A percentile compares a stretch with the other conserved stretches of the same genome.
Evolutionary conservation across 2,888 invertebrate species (phyloP).

Genomic region (Salpingus planirostris): DNA sequence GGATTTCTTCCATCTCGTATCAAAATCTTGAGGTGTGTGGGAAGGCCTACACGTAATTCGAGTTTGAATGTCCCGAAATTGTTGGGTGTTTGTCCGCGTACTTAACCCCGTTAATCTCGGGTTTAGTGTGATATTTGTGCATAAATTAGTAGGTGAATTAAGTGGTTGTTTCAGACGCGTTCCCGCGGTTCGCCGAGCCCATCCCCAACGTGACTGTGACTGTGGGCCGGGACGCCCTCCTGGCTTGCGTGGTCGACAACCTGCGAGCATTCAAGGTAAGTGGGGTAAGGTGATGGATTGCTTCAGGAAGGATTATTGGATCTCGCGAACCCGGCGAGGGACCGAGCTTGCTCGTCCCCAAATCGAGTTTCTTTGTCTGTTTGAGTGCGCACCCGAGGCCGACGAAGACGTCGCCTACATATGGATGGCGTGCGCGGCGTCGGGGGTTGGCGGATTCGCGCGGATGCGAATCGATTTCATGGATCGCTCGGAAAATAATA

Average conservation of each 20-base stretch:
- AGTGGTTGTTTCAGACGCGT: conserved; percentile 35
- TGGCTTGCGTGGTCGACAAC: conserved; percentile 86
- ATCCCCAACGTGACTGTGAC: conserved; percentile 87
- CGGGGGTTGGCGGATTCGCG: neutral
- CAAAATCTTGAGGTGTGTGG: too few species aligned
- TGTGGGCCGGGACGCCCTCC: conserved; percentile 74
- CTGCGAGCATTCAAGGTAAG: conserved; percentile 76
- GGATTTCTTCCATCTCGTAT: too few species aligned
- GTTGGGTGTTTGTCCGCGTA: too few species aligned
- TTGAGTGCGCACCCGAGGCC: conserved; percentile 15
- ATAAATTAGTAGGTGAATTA: conserved; percentile 7
- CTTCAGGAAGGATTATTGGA: conserved; percentile 36
- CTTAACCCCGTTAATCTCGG: too few species aligned
- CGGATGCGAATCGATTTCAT: neutral
- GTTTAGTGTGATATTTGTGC: neutral
- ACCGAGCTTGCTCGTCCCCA: conserved; percentile 27
- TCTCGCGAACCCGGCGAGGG: conserved; percentile 32
- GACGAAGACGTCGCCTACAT: too few species aligned
- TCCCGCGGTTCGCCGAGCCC: conserved; percentile 80
- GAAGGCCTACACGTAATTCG: too few species aligned
- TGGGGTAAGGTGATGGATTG: conserved; percentile 25
- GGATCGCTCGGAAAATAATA: conserved; percentile 16
- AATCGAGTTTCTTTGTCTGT: conserved; percentile 36
- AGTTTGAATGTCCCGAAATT: too few species aligned
- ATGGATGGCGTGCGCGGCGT: too few species aligned